phyloP scores from a whole-genome alignment of 2,797 vertebrate species.

The Periophthalmus magnuspinnatus region DNA sequence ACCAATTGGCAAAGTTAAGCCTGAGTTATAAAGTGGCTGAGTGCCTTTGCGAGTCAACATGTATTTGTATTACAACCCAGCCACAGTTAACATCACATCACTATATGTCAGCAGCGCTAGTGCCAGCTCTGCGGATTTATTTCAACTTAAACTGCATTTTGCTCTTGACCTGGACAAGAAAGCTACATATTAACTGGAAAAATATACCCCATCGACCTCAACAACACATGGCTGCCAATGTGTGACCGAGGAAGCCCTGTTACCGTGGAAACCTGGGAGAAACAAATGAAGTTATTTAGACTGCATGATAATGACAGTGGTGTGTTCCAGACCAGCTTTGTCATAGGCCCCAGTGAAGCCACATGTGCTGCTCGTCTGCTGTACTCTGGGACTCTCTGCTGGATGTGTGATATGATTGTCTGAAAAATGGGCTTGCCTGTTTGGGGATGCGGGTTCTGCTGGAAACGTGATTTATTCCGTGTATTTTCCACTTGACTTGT shows the following conservation, averaged over 20 bases:
- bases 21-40: constrained; percentile 11
- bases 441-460: constrained; percentile 12
- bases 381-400: constrained; percentile 4
- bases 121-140: constrained; percentile 39
- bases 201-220: constrained; percentile 73
- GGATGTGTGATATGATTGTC: constrained; percentile 5
- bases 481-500: constrained; percentile 24
- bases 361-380: background rate
- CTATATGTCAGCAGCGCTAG: constrained; percentile 36
- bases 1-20: constrained; percentile 11
- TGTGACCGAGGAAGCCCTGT: constrained; percentile 80
- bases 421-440: background rate
- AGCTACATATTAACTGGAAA: constrained; percentile 22
- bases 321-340: constrained; percentile 30
- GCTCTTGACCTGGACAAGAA: constrained; percentile 18
- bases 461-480: constrained; percentile 30
- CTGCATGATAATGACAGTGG: constrained; percentile 73
- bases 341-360: constrained; percentile 1
- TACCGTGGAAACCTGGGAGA: constrained; percentile 81
- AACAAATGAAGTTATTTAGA: constrained; percentile 73
- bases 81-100: constrained; percentile 40
- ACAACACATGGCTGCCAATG: constrained; percentile 79
- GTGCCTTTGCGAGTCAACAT: constrained; percentile 31
- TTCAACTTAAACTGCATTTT: constrained; percentile 20
- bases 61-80: constrained; percentile 24